Evolutionary conservation across 2,888 invertebrate species (phyloP).

Genomic region (Rotaria macrura): DNA sequence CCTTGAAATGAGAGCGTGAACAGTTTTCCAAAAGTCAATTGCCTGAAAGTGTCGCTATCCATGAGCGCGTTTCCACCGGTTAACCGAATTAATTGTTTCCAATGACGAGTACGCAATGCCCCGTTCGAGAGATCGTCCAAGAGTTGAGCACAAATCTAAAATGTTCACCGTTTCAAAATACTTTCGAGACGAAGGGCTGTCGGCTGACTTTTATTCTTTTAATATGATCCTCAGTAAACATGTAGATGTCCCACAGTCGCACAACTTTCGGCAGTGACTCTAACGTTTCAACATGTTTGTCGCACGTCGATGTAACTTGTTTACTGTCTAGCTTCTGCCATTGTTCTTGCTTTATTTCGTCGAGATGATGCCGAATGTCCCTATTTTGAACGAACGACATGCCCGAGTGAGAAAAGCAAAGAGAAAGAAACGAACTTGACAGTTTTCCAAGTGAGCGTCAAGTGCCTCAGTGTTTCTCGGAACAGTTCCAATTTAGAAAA

Average conservation of each 20-base stretch:
- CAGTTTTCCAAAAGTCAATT: conserved; percentile 48
- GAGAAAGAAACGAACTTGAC: conserved; percentile 7
- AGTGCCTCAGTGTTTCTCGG: conserved; percentile 21
- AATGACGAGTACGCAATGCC: conserved; percentile 49
- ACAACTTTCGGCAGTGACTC: conserved; percentile 44
- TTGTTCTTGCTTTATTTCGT: conserved; percentile 46
- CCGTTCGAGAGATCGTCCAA: conserved; percentile 49
- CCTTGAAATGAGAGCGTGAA: conserved; percentile 48
- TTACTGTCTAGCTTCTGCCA: conserved; percentile 50
- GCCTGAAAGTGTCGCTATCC: conserved; percentile 48
- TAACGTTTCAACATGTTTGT: conserved; percentile 45
- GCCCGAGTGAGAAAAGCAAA: not conserved
- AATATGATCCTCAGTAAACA: conserved; percentile 45
- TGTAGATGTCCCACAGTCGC: conserved; percentile 46
- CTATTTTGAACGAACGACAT: conserved; percentile 35
- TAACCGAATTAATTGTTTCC: conserved; percentile 49
- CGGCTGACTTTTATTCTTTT: conserved; percentile 42
- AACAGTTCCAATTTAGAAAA: conserved; percentile 40
- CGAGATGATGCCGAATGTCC: conserved; percentile 45
- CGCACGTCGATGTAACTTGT: conserved; percentile 44
- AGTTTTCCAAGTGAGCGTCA: conserved; percentile 27
- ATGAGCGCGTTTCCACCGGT: conserved; percentile 47
- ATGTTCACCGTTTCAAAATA: no score
- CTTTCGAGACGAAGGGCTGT: not conserved
- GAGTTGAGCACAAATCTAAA: conserved; percentile 45